Evolutionary conservation across 2,797 vertebrate genomes (phyloP), one percentile per base, ranked within the genome.

Genomic region (Bradypodion pumilum): DNA sequence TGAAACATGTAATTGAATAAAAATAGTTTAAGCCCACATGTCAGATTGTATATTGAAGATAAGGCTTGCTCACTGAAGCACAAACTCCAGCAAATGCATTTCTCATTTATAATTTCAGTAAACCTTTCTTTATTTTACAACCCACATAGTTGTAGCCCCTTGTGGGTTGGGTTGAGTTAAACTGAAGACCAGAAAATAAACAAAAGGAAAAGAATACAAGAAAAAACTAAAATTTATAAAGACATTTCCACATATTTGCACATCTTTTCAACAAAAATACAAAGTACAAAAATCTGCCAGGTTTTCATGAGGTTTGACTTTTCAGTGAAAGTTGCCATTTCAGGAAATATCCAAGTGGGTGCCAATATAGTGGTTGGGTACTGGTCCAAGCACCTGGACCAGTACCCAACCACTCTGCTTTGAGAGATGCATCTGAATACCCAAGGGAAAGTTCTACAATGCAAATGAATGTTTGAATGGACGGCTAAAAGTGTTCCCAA

Each of bases 1-100:
- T 80, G 70, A 89, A 90, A 86, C 62, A 78, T 78, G 74, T 89
- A 92, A 90, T 78, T 76, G 83, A 92, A 86, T 81, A 91, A 88
- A 73, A 92, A 89, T 86, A 89, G 87, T 84, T 92, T 91, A 91
- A 92, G 72, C 74, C 72, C 35, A 75, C 40, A 76, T 66, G 74
- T 88, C 86, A 90, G 82, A 35, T 65, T 89, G 3, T 75, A 52
- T 82, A 35, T 83, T 0, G 0, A 60, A 77, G 69, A 65, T 81
- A 92, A 32, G 65, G 81, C 84, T 81, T 84, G 74, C 63, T 89
- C 77, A 59, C 74, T 87, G 79, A 86, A 91, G 72, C 32, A 23
- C 15, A 91, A 82, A 66, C 63, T 63, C 80, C 74, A 83, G 40
- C 1, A 81, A 92, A 84, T 9, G 2, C 1, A 82, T 76, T 88